phyloP scores from a whole-genome alignment of 2,113 vertebrate genomes.

The Coracopsis vasa region DNA sequence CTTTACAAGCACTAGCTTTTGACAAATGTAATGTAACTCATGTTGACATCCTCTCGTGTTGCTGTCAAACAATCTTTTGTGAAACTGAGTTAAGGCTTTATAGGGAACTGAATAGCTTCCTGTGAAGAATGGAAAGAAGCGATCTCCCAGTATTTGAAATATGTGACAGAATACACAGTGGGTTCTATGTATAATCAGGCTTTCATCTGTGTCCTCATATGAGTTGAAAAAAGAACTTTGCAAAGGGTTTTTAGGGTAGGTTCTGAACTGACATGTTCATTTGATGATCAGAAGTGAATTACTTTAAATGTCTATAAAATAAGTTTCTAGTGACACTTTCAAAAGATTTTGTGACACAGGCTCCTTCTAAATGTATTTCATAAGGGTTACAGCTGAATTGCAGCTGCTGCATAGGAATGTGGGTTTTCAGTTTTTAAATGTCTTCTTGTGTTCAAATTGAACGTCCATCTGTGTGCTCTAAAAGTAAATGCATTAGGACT shows the following conservation, averaged over 20 bases:
- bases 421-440: slow-evolving; percentile 14
- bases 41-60: slow-evolving; percentile 28
- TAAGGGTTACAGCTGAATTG: not conserved
- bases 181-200: not conserved
- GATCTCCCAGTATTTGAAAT: not conserved
- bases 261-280: not conserved
- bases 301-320: not conserved
- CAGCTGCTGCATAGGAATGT: not conserved
- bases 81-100: slow-evolving; percentile 22
- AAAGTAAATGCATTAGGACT: not conserved
- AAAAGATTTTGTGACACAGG: not conserved
- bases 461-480: not conserved
- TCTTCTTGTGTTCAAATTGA: not conserved
- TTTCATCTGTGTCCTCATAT: not conserved
- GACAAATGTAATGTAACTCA: not conserved
- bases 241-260: not conserved
- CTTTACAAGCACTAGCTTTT: not conserved
- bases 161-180: not conserved
- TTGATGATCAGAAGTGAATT: not conserved
- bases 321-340: not conserved
- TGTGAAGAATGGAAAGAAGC: not conserved
- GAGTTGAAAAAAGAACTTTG: not conserved
- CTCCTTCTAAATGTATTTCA: not conserved
- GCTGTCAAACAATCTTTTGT: slow-evolving; percentile 42
- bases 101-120: slow-evolving; percentile 29